Conservation (phyloP, 1,140 invertebrate species). For the Neodiprion virginianus region DNA sequence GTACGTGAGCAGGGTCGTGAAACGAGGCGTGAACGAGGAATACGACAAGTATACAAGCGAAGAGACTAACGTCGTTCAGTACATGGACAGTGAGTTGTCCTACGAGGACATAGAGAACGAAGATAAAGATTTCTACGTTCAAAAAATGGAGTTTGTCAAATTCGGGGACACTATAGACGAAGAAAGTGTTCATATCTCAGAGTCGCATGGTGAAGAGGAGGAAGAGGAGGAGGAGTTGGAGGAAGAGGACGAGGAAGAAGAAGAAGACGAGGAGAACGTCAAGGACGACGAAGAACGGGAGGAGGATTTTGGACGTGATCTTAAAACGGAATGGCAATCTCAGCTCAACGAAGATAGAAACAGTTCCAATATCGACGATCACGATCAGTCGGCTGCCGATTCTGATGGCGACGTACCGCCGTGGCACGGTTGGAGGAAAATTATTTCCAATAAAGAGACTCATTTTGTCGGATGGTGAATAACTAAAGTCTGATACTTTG, state of each 20-base stretch:
- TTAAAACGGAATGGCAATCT: not conserved
- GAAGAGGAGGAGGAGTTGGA: not conserved
- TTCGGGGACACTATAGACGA: not conserved
- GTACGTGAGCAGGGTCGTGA: constrained; percentile 13
- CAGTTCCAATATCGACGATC: constrained; percentile 26
- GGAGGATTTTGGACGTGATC: not conserved
- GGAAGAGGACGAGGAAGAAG: not conserved
- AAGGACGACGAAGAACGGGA: not conserved
- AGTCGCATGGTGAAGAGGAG: not conserved
- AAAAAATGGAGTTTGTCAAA: constrained; percentile 12
- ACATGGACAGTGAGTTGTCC: constrained; percentile 54
- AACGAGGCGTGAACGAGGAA: constrained; percentile 47
- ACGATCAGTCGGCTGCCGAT: not conserved
- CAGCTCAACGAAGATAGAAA: not conserved
- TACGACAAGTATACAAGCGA: constrained; percentile 55
- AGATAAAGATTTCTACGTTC: constrained; percentile 20
- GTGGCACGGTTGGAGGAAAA: constrained; percentile 56
- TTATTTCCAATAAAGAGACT: constrained; percentile 32
- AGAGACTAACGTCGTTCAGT: constrained; percentile 49
- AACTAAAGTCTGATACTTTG: not conserved
- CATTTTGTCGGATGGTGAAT: constrained; percentile 46
- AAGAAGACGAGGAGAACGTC: not conserved
- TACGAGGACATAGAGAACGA: constrained; percentile 57
- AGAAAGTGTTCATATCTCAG: not conserved
- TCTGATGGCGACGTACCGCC: constrained; percentile 41